Conservation (phyloP, 2,888 invertebrate genomes). For the Anthrax anthrax region DNA sequence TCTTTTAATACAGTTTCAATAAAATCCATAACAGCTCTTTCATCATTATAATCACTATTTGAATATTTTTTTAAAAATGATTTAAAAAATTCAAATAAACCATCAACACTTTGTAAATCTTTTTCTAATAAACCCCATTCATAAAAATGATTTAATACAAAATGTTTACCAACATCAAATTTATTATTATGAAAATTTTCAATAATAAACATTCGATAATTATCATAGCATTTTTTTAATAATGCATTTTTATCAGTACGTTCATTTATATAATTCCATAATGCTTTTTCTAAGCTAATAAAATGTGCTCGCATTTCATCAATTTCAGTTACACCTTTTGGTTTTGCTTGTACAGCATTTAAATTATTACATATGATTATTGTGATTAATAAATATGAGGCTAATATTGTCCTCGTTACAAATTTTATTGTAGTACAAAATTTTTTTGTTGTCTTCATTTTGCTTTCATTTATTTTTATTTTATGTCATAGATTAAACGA, state of each 20-base stretch:
- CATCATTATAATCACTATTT: conserved; percentile 34
- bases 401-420: background rate
- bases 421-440: background rate
- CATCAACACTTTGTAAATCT: conserved; percentile 47
- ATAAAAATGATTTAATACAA: conserved; percentile 38
- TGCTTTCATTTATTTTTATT: background rate
- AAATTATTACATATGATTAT: background rate
- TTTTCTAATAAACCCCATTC: conserved; percentile 48
- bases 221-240: conserved; percentile 27
- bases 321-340: conserved; percentile 27
- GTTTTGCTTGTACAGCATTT: conserved; percentile 2
- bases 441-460: background rate
- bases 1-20: conserved; percentile 51
- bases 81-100: conserved; percentile 51
- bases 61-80: conserved; percentile 32
- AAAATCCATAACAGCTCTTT: conserved; percentile 46
- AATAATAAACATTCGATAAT: conserved; percentile 23
- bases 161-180: conserved; percentile 21
- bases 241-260: conserved; percentile 19
- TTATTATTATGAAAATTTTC: conserved; percentile 4
- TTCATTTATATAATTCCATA: conserved; percentile 27
- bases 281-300: conserved; percentile 38
- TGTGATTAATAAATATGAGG: background rate
- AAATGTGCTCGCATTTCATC: conserved; percentile 47
- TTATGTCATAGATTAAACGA: too few relatives aligned